phyloP scores from a whole-genome alignment of 2,113 vertebrate genomes.

The Ariopsis seemanni region DNA sequence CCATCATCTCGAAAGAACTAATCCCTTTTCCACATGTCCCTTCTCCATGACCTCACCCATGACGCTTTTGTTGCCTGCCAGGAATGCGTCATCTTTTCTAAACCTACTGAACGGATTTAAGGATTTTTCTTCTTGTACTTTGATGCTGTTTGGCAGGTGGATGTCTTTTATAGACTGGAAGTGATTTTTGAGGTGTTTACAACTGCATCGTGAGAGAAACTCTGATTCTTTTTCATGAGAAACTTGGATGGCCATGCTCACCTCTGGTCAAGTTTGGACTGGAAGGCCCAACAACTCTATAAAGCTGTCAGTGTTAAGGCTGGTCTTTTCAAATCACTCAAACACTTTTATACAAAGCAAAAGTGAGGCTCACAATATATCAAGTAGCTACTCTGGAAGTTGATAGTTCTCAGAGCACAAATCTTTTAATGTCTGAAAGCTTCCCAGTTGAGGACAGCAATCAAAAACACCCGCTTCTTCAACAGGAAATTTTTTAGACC shows the following conservation, averaged over 20 bases:
- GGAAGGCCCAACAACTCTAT: neutral
- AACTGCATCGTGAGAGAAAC: neutral
- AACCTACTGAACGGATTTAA: neutral
- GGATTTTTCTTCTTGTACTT: constrained; percentile 1
- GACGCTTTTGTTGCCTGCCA: neutral
- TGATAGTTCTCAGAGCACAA: neutral
- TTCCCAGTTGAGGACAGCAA: neutral
- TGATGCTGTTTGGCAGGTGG: constrained; percentile 11
- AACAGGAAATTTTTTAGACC: neutral
- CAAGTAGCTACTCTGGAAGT: neutral
- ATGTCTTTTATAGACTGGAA: constrained; percentile 1
- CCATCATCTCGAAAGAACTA: constrained; percentile 25
- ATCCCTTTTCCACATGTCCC: constrained; percentile 2
- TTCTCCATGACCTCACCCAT: constrained; percentile 15
- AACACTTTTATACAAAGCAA: neutral
- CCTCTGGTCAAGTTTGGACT: neutral
- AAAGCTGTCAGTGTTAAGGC: neutral
- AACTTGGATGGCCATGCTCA: neutral
- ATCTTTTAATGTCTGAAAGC: neutral
- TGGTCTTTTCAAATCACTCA: neutral
- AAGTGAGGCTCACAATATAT: neutral
- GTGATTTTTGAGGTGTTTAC: neutral
- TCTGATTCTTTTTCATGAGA: neutral
- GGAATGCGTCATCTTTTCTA: constrained; percentile 2
- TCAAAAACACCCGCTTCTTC: neutral